A percentile compares a stretch with the other conserved stretches of the same genome.
Conservation (phyloP, 2,888 invertebrate species). For the Heterodera filipjevi region DNA sequence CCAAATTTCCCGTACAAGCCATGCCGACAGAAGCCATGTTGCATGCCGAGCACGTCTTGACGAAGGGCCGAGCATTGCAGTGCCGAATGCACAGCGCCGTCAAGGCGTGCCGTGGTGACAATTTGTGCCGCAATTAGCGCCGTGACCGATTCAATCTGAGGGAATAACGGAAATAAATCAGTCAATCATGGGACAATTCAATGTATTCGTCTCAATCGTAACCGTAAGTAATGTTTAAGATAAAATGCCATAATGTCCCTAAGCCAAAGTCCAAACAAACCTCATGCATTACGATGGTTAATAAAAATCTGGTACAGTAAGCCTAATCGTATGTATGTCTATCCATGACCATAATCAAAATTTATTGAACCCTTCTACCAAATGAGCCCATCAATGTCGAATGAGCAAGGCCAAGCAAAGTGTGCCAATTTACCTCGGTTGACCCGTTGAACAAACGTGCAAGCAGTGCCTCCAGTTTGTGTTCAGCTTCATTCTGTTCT, state of each 20-base stretch:
- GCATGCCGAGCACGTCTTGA: constrained; percentile 51
- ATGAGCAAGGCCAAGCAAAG: no score
- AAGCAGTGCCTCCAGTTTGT: constrained; percentile 16
- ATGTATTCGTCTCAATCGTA: no score
- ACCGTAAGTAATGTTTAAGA: no score
- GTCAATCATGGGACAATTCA: constrained; percentile 13
- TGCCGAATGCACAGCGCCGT: constrained; percentile 55
- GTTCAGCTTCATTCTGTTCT: constrained; percentile 18
- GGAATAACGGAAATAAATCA: not conserved
- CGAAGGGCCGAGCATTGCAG: constrained; percentile 55
- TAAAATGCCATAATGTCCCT: no score
- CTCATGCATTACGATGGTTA: no score
- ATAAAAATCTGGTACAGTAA: no score
- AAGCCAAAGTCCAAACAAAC: no score
- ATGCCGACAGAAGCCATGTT: constrained; percentile 56
- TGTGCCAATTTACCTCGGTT: constrained; percentile 1
- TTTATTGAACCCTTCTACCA: no score
- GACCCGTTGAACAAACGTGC: constrained; percentile 25
- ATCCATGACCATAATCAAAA: no score
- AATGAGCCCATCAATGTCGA: no score
- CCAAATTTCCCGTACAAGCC: constrained; percentile 52
- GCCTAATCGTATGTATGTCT: no score
- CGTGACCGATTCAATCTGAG: constrained; percentile 53
- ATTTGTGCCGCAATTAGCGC: constrained; percentile 50
- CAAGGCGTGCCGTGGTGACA: constrained; percentile 47